A percentile compares a stretch with the other conserved stretches of the same genome.
Conservation (phyloP, 2,113 vertebrate species). For the Platycercus adscitus region DNA sequence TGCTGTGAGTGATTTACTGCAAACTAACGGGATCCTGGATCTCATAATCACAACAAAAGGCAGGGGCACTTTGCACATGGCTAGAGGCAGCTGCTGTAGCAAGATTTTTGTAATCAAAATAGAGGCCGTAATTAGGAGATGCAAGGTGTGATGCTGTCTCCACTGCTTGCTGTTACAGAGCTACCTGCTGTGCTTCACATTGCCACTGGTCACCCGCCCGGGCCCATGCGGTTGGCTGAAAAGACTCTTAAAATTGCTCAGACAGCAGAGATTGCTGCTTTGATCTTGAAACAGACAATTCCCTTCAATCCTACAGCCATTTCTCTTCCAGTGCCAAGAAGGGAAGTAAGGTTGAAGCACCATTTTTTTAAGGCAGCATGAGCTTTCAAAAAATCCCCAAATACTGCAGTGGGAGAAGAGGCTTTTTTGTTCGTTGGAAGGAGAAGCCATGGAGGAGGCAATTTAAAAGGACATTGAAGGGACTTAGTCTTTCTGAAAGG, state of each 20-base stretch:
- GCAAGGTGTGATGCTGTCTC: not conserved
- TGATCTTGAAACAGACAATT: not conserved
- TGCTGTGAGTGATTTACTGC: constrained; percentile 65
- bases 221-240: not conserved
- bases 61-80: not conserved
- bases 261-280: not conserved
- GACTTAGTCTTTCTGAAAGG: not conserved
- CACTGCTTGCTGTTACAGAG: not conserved
- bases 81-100: not conserved
- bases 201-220: not conserved
- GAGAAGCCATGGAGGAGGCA: not conserved
- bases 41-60: constrained; percentile 21
- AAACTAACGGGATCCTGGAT: constrained; percentile 18
- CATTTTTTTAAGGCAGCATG: not conserved
- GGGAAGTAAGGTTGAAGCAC: not conserved
- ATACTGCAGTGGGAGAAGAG: not conserved
- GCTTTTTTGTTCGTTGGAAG: not conserved
- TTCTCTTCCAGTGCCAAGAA: not conserved
- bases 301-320: not conserved
- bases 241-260: not conserved
- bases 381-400: not conserved
- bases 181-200: not conserved
- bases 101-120: not conserved
- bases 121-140: not conserved
- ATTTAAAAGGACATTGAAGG: not conserved